Base-by-base conservation (phyloP, 2,797 vertebrate genomes). In the Leptodactylus fallax region DNA sequence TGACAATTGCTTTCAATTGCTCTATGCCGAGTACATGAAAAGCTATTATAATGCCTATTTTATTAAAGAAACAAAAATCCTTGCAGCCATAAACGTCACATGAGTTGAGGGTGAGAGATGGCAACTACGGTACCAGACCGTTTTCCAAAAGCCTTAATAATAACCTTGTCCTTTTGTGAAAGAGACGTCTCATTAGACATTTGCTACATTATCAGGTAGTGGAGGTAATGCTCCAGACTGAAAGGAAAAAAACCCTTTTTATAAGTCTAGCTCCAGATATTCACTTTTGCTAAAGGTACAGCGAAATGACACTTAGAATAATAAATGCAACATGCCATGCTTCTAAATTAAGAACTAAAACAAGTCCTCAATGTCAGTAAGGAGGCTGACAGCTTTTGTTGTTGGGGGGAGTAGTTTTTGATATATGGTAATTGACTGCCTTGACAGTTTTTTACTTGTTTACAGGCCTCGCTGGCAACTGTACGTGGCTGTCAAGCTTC, bases 141-240 rank as follows among this genome's bases (percentile, higher is more conserved):
- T 83, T 87, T 88, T 87, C 84, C 81, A 91, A 85, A 90, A 58
- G 80, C 90, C 90, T 90, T 90, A 90, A 91, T 91, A 88, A 85
- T 84, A 56, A 90, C 85, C 63, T 88, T 83, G 81, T 90, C 0
- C 0, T 81, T 85, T 90, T 69, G 61, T 84, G 85, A 61, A 77
- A 83, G 45, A 58, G 71, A 72, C 85, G 81, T 71, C 67, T 80
- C 76, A 78, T 89, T 81, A 27, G 63, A 85, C 76, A 83, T 51
- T 45, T 83, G 77, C 67, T 58, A 56, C 79, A 74, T 49, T 82
- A 53, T 56, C 63, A 78, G 72, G 16, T 25, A 47, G 45, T 76
- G 9, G 13, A 0, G 25, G 36, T 74, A 11, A 12, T 1, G 8
- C 17, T 21, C 6, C 7, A 36, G 25, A 2, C 56, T 21, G 63